These are phyloP conservation scores for Mystacornis crossleyi DNA, from an alignment of 2,113 vertebrate genomes.

Conservation along the genomic window DNA sequence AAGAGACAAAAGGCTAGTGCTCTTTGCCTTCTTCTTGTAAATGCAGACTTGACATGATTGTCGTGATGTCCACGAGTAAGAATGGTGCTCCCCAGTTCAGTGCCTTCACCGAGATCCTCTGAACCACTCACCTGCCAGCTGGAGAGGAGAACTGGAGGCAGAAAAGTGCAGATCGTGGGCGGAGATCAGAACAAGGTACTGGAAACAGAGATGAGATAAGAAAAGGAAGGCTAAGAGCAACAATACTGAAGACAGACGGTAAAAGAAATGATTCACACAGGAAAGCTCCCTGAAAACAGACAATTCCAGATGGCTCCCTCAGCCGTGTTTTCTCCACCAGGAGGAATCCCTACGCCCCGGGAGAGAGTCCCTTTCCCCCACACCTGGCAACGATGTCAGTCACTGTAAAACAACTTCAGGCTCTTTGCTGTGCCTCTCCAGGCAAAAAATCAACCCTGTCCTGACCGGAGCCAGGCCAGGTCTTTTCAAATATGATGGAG, in stretches of 20 bases:
- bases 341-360: accelerated
- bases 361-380: not conserved
- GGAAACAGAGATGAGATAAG: not conserved
- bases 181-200: not conserved
- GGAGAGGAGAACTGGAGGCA: not conserved
- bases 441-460: not conserved
- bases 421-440: not conserved
- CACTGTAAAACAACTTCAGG: not conserved
- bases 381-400: too few species aligned
- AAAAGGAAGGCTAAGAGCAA: not conserved
- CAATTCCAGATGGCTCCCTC: not conserved
- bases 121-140: not conserved
- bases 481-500: not conserved
- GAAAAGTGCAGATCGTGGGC: too few species aligned
- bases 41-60: not conserved
- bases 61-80: not conserved
- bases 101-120: not conserved
- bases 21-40: not conserved
- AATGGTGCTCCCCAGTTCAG: not conserved
- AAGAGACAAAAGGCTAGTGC: not conserved
- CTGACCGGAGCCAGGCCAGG: not conserved
- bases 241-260: accelerated
- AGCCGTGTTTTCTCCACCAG: not conserved
- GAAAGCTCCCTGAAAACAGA: not conserved
- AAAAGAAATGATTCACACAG: not conserved